Evolutionary conservation across 1,140 invertebrate genomes (phyloP).

Genomic region (Drosophila erecta): DNA sequence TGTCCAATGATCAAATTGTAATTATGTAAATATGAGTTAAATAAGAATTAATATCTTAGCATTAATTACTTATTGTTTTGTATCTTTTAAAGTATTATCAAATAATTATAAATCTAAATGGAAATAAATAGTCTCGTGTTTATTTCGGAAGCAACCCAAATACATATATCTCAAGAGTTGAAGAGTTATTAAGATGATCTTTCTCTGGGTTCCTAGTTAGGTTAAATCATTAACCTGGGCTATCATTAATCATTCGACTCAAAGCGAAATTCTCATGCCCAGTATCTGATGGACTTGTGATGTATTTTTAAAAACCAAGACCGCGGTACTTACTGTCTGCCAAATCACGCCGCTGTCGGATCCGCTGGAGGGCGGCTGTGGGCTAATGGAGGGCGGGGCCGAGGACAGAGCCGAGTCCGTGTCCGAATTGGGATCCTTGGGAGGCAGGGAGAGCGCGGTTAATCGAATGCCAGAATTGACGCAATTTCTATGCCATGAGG

Average conservation of each 20-base stretch:
- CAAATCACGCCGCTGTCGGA: constrained; percentile 81
- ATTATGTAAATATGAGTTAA: too few species aligned
- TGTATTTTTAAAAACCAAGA: too few species aligned
- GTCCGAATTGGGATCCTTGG: constrained; percentile 77
- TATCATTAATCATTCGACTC: constrained; percentile 1
- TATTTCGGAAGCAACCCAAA: too few species aligned
- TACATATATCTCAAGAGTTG: background rate
- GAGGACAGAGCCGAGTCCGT: constrained; percentile 84
- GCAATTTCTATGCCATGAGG: background rate
- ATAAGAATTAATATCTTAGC: too few species aligned
- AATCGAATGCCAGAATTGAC: background rate
- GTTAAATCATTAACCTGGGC: background rate
- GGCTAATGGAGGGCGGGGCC: constrained; percentile 83
- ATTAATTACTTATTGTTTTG: too few species aligned
- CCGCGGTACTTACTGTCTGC: constrained; percentile 77
- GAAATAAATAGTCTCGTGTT: too few species aligned
- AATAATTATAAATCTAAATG: too few species aligned
- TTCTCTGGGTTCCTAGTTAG: background rate
- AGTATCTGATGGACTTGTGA: background rate
- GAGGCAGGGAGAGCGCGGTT: background rate
- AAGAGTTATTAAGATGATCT: background rate
- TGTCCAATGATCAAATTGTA: too few species aligned
- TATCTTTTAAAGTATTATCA: too few species aligned
- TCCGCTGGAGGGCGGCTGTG: constrained; percentile 78
- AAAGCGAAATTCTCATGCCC: background rate